Evolutionary conservation across 2,888 invertebrate genomes (phyloP), one percentile per base, ranked within the genome.

Genomic region (Rutpela maculata): DNA sequence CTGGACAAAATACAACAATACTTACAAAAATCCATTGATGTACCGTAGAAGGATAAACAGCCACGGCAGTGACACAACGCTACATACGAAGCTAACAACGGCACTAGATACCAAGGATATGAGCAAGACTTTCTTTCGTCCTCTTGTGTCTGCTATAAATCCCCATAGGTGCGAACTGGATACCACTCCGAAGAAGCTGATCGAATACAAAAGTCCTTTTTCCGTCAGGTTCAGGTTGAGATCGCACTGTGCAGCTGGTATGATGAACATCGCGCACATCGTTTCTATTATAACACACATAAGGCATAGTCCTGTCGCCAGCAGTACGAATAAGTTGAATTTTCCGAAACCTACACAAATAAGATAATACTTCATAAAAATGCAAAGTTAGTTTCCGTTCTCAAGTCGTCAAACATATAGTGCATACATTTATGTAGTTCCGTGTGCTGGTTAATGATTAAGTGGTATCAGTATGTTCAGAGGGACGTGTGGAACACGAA

Each of bases 201-300:
- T 92, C 3, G 94, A 93, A 11, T 93, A 92, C 0, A 95, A 88
- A 86, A 93, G 89, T 0, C 94, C 94, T 83, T 94, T 92, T 83
- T 93, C 91, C 15, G 90, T 87, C 70, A 93, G 86, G n/a, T 91
- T 91, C n/a, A 95, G 90, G 1, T 91, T 86, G 35, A 95, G 89
- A 87, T 94, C 94, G 82, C 94, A 95, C 88, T 94, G 93, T 10
- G 94, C 92, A 0, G 93, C 92, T 5, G 94, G 94, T 85, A 93
- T 90, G 60, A 94, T 91, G 85, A 94, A 92, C 74, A 94, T 92
- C 79, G 94, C 91, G 15, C 92, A 92, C 88, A 94, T 90, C 7
- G 93, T 93, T 89, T 94, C 94, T 87, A 93, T 92, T 87, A 94
- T 94, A 79, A 94, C 93, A 4, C 93, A 91, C 92, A 94, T 92